Evolutionary conservation across 2,113 vertebrate genomes (phyloP), one percentile per base, ranked within the genome.

Genomic region (Tinamus guttatus): DNA sequence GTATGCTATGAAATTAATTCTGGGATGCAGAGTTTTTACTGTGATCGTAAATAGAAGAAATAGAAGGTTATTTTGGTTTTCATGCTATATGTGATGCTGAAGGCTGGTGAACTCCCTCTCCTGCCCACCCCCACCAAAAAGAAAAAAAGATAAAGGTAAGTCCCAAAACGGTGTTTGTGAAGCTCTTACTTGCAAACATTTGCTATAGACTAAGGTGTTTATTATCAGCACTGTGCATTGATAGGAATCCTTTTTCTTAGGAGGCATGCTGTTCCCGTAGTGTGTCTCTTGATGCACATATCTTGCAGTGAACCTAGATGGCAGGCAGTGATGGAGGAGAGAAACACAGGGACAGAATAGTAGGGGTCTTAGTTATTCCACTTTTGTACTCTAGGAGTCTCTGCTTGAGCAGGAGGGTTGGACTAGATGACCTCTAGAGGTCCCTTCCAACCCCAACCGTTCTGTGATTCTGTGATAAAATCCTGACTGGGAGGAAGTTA

Each of bases 81-180:
- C 0, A 3, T 87, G 8, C 52, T 71, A 1, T 24, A 14, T 0
- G 0, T 69, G 58, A 9, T 30, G 10, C 18, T 38, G 59, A 34
- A 77, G 32, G 22, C 24, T 6, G 13, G 9, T 78, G 69, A n/a
- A 22, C 4, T 5, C 2, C 0, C 16, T 32, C 16, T 56, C 28
- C 54, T 18, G 54, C 54, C 28, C 28, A 40, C 2, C 4, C 27
- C 5, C 19, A 4, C 13, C 60, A 56, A 49, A 56, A 21, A 3
- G 24, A 10, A 5, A 2, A 12, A 51, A 25, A 40, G 8, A 13
- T 4, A 18, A 16, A 60, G 17, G n/a, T 12, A 36, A 18, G 3
- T 10, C 9, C n/a, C 71, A 24, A 52, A 79, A 67, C 9, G 2
- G n/a, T 79, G 36, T 11, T 16, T 47, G 5, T 45, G 52, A 90